Evolutionary conservation across 2,113 vertebrate species (phyloP).

Genomic region (Pelmatolapia mariae): DNA sequence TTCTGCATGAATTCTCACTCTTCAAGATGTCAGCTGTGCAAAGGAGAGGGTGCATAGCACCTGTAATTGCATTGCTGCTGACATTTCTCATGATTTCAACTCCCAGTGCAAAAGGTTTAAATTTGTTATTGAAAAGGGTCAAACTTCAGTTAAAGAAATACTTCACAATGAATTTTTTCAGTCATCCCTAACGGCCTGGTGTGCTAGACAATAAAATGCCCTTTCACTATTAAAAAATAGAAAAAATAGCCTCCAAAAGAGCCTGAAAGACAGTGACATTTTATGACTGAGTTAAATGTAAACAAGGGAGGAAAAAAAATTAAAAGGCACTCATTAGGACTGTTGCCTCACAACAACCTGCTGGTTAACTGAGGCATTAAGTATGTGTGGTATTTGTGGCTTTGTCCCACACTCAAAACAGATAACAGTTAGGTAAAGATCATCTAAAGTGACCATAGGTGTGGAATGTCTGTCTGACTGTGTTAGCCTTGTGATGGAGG

Average conservation of each 20-base stretch:
- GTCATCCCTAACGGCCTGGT: background rate
- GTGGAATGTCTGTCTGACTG: background rate
- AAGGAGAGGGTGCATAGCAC: background rate
- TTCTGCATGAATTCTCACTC: constrained; percentile 41
- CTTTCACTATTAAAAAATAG: background rate
- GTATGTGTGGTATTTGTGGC: background rate
- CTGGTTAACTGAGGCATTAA: background rate
- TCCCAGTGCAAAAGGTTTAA: background rate
- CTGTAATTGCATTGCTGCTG: background rate
- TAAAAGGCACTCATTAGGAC: background rate
- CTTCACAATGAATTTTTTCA: background rate
- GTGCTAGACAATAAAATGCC: background rate
- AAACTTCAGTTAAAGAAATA: background rate
- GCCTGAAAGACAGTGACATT: background rate
- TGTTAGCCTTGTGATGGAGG: background rate
- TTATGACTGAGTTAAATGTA: background rate
- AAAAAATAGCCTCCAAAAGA: background rate
- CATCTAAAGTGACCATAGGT: background rate
- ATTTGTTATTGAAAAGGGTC: background rate
- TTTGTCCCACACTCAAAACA: background rate
- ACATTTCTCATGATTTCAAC: background rate
- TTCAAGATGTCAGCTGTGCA: background rate
- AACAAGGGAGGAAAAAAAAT: background rate
- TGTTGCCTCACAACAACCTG: background rate
- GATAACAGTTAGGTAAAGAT: background rate